Base-by-base conservation (phyloP, 1,140 invertebrate species). In the Drosophila rhopaloa region DNA sequence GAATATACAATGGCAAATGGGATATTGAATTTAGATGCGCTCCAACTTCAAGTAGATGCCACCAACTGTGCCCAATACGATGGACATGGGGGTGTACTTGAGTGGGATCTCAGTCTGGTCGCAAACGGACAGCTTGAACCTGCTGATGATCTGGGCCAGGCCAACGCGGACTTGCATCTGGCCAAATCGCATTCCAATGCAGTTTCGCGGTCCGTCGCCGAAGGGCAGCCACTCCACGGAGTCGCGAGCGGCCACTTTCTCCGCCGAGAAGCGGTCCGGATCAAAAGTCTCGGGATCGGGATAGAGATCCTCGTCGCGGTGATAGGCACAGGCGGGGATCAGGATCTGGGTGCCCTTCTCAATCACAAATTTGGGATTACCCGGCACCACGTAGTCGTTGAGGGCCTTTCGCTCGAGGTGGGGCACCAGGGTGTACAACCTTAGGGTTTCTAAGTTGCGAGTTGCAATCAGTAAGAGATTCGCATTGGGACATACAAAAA, bases 401-500 rank as follows among this genome's bases (percentile, higher is more conserved):
- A 93, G 93, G 59, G 94, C 94, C 29, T 92, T 81, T 38, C 95
- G 93, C 67, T 94, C 94, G 4, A 96, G 76, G 5, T 94, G 85
- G 5, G 94, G 93, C 40, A 95, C 92, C 2, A 95, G 93, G 11
- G 96, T 95, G 83, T 95, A 94, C 59, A 94, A 93, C 9, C 96
- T 93, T 70, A 96, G 88, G 2, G 95, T 95, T 93, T 96, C 95
- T 89, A 8, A 10, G 9, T 7, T 19, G 1, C 13, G 2, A 94
- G 8, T 5, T 5, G 13, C 7, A 48, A 27, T 24, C 4, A 10
- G 24, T 58, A 24, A n/a, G 6, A 8, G 19, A 7, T 19, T n/a
- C 14, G 5, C 3, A 0, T 5, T 1, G 48, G 55, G 4, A 11
- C 0, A 14, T 9, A 0, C 8, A 10, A 13, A 4, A 1, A 1